Evolutionary conservation across 2,113 vertebrate genomes (phyloP).

Genomic region (Cervus canadensis): DNA sequence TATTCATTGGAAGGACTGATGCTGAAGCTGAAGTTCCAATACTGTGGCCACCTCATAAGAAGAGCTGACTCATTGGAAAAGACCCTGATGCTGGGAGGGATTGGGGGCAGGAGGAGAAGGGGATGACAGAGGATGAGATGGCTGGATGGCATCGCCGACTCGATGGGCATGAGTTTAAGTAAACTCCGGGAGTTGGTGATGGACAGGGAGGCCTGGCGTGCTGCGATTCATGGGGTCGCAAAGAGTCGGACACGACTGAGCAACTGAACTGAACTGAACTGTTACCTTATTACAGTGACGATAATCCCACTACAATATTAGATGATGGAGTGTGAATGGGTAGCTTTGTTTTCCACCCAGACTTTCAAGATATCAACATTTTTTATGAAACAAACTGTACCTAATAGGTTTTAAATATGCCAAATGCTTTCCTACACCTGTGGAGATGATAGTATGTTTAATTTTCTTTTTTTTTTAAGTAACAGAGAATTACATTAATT

Average conservation of each 20-base stretch:
- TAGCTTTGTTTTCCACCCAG: background rate
- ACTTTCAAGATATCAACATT: background rate
- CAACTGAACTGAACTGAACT: background rate
- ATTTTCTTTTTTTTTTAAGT: background rate
- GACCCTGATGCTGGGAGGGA: background rate
- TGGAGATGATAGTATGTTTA: background rate
- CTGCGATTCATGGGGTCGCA: rapidly evolving
- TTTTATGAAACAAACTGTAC: background rate
- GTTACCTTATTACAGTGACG: background rate
- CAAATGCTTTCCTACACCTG: background rate
- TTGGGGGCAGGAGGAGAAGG: background rate
- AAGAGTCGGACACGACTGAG: rapidly evolving
- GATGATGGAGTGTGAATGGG: background rate
- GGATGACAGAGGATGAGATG: background rate
- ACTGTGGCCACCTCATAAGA: background rate
- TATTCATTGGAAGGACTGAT: background rate
- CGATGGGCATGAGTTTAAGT: background rate
- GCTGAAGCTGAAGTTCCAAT: background rate
- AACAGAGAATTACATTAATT: background rate
- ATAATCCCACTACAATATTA: background rate
- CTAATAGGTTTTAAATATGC: background rate
- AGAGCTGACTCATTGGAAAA: background rate
- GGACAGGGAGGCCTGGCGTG: background rate
- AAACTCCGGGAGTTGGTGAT: rapidly evolving
- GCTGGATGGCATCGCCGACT: background rate